Percentiles rank a stretch among this genome's conserved stretches.
Conservation (phyloP, 2,797 vertebrate species). For the Esox lucius region DNA sequence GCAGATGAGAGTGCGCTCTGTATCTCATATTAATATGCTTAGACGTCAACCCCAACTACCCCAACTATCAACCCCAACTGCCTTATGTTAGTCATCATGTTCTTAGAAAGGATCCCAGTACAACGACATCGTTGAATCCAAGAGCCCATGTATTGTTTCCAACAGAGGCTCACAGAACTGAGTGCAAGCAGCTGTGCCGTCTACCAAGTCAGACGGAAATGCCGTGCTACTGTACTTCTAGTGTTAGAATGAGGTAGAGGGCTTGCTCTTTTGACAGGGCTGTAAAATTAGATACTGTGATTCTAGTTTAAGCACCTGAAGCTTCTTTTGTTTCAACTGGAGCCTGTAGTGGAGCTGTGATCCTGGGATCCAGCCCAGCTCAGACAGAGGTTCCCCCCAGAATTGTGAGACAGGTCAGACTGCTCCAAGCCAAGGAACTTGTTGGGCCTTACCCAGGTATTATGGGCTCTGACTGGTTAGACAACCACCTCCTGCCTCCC, state of each 20-base stretch:
- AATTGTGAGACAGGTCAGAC: slow-evolving; percentile 2
- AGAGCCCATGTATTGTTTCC: not conserved
- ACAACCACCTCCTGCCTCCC: slow-evolving; percentile 46
- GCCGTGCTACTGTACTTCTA: not conserved
- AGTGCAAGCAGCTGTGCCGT: not conserved
- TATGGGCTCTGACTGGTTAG: slow-evolving; percentile 30
- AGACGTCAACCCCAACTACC: not conserved
- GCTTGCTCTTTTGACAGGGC: not conserved
- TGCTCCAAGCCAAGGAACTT: slow-evolving; percentile 26
- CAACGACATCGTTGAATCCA: not conserved
- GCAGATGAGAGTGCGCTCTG: not conserved
- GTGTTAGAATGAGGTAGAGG: not conserved
- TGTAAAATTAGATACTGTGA: not conserved
- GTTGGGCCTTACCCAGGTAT: not conserved
- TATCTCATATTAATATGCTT: not conserved
- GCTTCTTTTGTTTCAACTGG: slow-evolving; percentile 1
- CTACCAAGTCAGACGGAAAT: not conserved
- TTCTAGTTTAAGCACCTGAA: not conserved
- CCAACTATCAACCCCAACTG: not conserved
- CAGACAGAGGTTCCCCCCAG: slow-evolving; percentile 1
- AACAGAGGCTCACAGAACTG: not conserved
- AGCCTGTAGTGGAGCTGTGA: not conserved
- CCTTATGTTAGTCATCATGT: not conserved
- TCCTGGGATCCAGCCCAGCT: not conserved
- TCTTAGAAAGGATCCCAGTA: not conserved